A percentile compares a stretch with the other conserved stretches of the same genome.
Conservation (phyloP, 2,797 vertebrate genomes). For the Catamblyrhynchus diadema region DNA sequence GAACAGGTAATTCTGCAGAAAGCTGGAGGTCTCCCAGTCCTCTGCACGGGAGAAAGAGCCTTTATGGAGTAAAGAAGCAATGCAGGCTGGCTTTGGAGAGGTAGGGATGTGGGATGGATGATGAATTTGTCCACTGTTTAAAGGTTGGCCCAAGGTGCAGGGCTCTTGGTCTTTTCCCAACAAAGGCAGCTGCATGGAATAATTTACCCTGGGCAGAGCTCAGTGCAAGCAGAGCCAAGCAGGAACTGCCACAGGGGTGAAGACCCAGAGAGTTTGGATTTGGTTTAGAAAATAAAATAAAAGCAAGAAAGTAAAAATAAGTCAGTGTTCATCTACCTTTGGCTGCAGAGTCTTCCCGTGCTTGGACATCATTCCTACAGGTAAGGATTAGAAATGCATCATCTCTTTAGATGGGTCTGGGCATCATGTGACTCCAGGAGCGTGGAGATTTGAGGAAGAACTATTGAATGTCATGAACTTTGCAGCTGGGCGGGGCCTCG, state of each 20-base stretch:
- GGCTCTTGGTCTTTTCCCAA: background rate
- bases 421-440: background rate
- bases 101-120: accelerated
- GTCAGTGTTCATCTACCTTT: background rate
- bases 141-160: background rate
- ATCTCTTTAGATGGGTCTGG: background rate
- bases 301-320: background rate
- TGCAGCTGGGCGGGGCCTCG: background rate
- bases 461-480: background rate
- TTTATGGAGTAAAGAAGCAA: background rate
- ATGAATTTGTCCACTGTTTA: background rate
- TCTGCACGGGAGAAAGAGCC: background rate
- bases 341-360: background rate
- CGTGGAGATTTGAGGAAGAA: background rate
- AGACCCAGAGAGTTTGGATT: background rate
- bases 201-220: background rate
- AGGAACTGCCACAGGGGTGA: background rate
- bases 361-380: background rate
- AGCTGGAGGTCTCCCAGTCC: background rate
- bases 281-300: background rate
- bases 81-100: background rate
- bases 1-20: background rate
- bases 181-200: background rate
- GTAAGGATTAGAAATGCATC: background rate
- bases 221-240: background rate